These are phyloP conservation scores for Eudyptes chrysolophus DNA, from an alignment of 2,113 vertebrate genomes.

Conservation along the genomic window DNA sequence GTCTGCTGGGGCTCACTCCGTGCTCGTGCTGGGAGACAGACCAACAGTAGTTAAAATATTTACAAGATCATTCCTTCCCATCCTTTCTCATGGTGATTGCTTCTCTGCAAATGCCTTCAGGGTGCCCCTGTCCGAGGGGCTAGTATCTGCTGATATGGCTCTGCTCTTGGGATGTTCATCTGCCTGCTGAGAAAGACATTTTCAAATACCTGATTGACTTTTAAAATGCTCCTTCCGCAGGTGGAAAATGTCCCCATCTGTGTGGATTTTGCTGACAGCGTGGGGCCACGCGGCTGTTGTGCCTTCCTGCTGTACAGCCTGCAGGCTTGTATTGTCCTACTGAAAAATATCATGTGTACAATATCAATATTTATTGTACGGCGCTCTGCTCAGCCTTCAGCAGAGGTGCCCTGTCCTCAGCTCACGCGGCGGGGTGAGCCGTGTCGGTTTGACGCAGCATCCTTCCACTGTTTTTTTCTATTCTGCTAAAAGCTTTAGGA, in stretches of 20 bases:
- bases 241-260: neutral
- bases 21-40: neutral
- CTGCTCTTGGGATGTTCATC: neutral
- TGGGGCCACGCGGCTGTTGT: neutral
- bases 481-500: neutral
- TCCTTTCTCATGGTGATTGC: neutral
- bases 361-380: neutral
- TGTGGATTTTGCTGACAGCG: neutral
- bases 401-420: neutral
- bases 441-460: neutral
- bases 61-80: neutral
- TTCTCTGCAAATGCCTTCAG: neutral
- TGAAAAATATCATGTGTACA: neutral
- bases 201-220: neutral
- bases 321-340: neutral
- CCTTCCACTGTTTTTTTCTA: neutral
- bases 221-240: neutral
- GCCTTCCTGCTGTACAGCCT: neutral
- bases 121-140: neutral
- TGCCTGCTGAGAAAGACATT: neutral
- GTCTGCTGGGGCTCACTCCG: rapidly evolving
- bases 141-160: neutral
- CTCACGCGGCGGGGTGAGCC: rapidly evolving
- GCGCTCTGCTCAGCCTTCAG: neutral
- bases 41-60: neutral